These are phyloP conservation scores for Notamacropus eugenii DNA, from an alignment of 2,797 vertebrate genomes.

Conservation along the genomic window DNA sequence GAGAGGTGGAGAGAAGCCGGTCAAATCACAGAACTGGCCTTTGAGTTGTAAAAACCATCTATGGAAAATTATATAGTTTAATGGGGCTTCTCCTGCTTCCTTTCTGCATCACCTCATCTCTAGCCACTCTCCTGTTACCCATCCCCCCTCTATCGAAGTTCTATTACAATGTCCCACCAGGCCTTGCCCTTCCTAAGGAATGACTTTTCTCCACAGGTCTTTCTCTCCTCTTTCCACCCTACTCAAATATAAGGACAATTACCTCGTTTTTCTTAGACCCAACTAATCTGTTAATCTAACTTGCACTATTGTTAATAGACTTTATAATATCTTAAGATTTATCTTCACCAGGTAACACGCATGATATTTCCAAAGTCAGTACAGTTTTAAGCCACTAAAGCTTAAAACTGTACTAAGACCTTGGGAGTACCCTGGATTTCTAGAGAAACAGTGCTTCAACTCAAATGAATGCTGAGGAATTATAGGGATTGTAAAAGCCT, in stretches of 20 bases:
- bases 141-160: neutral
- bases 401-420: neutral
- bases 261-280: neutral
- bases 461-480: neutral
- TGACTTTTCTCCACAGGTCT: neutral
- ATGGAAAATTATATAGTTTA: neutral
- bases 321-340: neutral
- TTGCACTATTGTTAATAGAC: neutral
- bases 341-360: neutral
- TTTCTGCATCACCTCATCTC: neutral
- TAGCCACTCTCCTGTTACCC: neutral
- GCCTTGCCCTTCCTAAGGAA: neutral
- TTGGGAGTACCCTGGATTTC: neutral
- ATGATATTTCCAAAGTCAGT: neutral
- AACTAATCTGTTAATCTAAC: conserved; percentile 6
- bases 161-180: neutral
- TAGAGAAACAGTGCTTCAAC: neutral
- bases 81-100: neutral
- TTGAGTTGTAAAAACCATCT: neutral
- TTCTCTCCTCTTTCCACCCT: neutral
- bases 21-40: neutral
- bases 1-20: neutral
- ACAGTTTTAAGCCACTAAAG: neutral
- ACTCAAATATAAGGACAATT: neutral
- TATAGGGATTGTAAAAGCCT: neutral